Evolutionary conservation across 2,797 vertebrate genomes (phyloP).

Genomic region (Hozukius guyotensis): DNA sequence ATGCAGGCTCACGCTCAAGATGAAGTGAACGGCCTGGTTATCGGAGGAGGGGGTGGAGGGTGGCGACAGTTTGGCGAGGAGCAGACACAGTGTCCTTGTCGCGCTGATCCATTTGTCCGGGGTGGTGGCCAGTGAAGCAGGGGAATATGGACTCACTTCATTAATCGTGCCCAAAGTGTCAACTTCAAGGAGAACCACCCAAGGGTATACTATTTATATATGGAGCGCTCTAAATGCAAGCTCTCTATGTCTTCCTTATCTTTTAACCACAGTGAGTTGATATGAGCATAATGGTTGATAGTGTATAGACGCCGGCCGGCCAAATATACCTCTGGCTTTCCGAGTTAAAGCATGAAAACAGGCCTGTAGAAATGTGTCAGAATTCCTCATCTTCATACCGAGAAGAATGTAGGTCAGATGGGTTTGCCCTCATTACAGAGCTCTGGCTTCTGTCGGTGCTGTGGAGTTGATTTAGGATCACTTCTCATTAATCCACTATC

Average conservation of each 20-base stretch:
- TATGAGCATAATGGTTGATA: constrained; percentile 46
- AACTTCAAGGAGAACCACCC: constrained; percentile 72
- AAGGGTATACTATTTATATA: constrained; percentile 62
- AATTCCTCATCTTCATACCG: constrained; percentile 37
- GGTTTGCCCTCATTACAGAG: constrained; percentile 70
- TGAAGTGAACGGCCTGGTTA: constrained; percentile 50
- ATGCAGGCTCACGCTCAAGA: constrained; percentile 67
- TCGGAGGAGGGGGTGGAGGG: not conserved
- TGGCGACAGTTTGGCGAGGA: constrained; percentile 35
- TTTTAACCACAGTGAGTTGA: constrained; percentile 57
- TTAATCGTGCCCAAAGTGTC: constrained; percentile 77
- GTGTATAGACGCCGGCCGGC: not conserved
- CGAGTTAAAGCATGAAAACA: constrained; percentile 24
- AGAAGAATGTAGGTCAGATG: constrained; percentile 71
- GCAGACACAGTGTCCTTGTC: constrained; percentile 75
- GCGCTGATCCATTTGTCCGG: constrained; percentile 67
- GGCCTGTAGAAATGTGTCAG: constrained; percentile 31
- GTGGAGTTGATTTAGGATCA: constrained; percentile 63
- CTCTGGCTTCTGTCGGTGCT: constrained; percentile 48
- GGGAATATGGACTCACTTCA: constrained; percentile 68
- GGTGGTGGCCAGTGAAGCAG: constrained; percentile 39
- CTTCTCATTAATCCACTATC: constrained; percentile 60
- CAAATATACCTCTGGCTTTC: constrained; percentile 28
- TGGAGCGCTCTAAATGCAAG: constrained; percentile 16
- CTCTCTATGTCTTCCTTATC: constrained; percentile 53